A percentile compares a stretch with the other conserved stretches of the same genome.
Conservation (phyloP, 2,797 vertebrate genomes). For the Cyclura pinguis region DNA sequence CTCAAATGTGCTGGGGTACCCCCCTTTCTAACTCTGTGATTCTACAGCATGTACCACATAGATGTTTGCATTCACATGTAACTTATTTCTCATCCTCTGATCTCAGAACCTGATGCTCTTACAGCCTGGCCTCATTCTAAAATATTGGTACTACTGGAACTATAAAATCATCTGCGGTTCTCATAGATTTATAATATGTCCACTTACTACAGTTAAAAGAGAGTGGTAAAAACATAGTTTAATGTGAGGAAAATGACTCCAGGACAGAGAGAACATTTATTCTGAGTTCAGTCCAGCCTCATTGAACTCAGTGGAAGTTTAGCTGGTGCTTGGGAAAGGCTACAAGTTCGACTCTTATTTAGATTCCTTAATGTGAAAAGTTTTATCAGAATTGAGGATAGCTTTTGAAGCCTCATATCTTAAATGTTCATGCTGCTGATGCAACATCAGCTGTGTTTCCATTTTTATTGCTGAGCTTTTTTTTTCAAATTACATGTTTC, state of each 20-base stretch:
- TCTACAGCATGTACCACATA: not conserved
- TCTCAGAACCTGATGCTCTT: not conserved
- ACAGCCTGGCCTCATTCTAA: not conserved
- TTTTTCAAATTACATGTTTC: conserved; percentile 86
- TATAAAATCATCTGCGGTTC: not conserved
- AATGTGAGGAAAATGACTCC: not conserved
- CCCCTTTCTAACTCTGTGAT: no score
- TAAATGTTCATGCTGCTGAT: conserved; percentile 78
- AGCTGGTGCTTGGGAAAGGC: not conserved
- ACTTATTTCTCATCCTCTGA: not conserved
- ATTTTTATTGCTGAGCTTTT: conserved; percentile 84
- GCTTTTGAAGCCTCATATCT: conserved; percentile 73
- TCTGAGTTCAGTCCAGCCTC: not conserved
- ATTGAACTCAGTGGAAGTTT: not conserved
- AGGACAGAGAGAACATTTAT: not conserved
- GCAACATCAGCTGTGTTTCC: conserved; percentile 86
- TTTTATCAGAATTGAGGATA: not conserved
- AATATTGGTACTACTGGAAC: not conserved
- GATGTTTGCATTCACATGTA: not conserved
- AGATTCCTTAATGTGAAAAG: not conserved
- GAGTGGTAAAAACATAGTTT: not conserved
- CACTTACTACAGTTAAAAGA: not conserved
- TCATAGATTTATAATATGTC: not conserved
- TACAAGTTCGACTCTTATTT: not conserved
- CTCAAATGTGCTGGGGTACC: not conserved